Evolutionary conservation across 2,113 vertebrate genomes (phyloP), one percentile per base, ranked within the genome.

Genomic region (Tricholaema leucomelas): DNA sequence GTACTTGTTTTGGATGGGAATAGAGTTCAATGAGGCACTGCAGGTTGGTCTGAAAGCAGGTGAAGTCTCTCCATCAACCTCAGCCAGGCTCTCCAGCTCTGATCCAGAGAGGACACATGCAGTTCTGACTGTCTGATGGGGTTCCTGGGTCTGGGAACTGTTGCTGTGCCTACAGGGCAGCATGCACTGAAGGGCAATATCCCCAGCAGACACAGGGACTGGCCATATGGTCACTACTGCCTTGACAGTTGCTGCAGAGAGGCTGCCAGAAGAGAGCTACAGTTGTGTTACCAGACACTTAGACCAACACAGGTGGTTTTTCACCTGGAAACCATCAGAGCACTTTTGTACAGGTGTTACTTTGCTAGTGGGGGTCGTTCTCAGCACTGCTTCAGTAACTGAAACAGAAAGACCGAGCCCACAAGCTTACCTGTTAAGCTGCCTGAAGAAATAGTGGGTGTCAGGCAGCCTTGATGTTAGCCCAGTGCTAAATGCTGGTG

Each of bases 161-260:
- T 18, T 15, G 17, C 56, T 18, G 0, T 33, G 19, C 56, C 69
- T 38, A 2, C 1, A 28, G 55, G 19, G 33, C 31, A 31, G 61
- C 5, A 1, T 4, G 35, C 15, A 4, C 66, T 2, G 50, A 24
- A 18, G 73, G 48, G 27, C 44, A 31, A 17, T 55, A 48, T 21
- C 38, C 44, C 44, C 52, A 15, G 55, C 55, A 40, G 54, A n/a
- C 25, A 17, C n/a, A 9, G 9, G 33, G n/a, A 46, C 12, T 2
- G 12, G 17, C 85, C 9, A 3, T 42, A 9, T 2, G 0, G 11
- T 9, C 56, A 2, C 31, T 12, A 4, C 33, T 35, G 36, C 81
- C 63, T 36, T 7, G 4, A 2, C 55, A 27, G 7, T 8, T 54
- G 66, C 78, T 21, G 44, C 44, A 12, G 7, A 78, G 54, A 20